These are phyloP conservation scores for Cryptocheilus praepositus DNA, from an alignment of 2,888 invertebrate species.

Conservation along the genomic window DNA sequence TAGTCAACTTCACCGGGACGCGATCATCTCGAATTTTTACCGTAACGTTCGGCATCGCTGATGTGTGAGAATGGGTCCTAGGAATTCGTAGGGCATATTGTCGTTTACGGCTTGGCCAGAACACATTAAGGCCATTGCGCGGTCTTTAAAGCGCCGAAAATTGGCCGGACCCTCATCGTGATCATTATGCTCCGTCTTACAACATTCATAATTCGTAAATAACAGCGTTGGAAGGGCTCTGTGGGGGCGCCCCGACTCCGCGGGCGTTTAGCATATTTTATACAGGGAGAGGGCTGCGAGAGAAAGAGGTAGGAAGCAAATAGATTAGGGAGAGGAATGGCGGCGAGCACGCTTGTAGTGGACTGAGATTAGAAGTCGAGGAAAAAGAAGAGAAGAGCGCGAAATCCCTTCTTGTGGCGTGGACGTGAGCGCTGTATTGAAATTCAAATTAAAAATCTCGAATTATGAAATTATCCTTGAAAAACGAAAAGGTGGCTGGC, in stretches of 20 bases:
- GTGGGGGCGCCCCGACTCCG: slow-evolving; percentile 42
- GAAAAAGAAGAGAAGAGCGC: slow-evolving; percentile 13
- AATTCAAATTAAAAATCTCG: slow-evolving; percentile 73
- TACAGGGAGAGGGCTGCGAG: slow-evolving; percentile 46
- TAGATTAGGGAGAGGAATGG: slow-evolving; percentile 28
- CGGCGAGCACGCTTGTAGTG: slow-evolving; percentile 10
- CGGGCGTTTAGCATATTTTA: slow-evolving; percentile 72
- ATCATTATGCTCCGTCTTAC: slow-evolving; percentile 68
- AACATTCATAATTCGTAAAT: slow-evolving; percentile 74
- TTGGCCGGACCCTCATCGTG: slow-evolving; percentile 42
- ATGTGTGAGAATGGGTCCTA: too few relatives aligned
- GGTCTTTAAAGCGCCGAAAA: slow-evolving; percentile 35
- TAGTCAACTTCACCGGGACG: too few relatives aligned
- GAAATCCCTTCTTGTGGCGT: slow-evolving; percentile 17
- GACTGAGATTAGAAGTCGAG: slow-evolving; percentile 28
- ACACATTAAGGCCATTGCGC: too few relatives aligned
- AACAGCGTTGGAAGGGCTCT: slow-evolving; percentile 62
- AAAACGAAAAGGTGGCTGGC: slow-evolving; percentile 43
- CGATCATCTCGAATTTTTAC: too few relatives aligned
- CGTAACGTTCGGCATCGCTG: too few relatives aligned
- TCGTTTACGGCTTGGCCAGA: too few relatives aligned
- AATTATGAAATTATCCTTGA: slow-evolving; percentile 69
- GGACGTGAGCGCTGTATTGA: slow-evolving; percentile 49
- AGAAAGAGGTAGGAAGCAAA: slow-evolving; percentile 33
- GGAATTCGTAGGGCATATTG: too few relatives aligned